A percentile compares a stretch with the other conserved stretches of the same genome.
These are phyloP conservation scores for Melitaea cinxia DNA, from an alignment of 1,140 invertebrate genomes.

Conservation along the genomic window DNA sequence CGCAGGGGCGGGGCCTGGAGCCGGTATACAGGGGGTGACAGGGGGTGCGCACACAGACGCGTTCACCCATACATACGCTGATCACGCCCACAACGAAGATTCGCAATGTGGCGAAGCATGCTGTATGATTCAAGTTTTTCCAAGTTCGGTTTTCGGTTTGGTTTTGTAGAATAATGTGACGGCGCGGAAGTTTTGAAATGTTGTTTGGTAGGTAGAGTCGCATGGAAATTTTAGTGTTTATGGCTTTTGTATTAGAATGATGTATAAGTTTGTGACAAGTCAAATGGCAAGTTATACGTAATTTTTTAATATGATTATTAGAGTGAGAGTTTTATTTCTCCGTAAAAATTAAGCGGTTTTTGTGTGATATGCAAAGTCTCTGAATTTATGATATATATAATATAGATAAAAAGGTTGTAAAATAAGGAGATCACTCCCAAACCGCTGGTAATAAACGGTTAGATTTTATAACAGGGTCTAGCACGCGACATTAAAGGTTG, in stretches of 20 bases:
- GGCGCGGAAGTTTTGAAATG: background rate
- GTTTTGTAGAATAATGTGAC: conserved; percentile 24
- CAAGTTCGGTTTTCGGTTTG: conserved; percentile 20
- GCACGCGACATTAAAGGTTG: conserved; percentile 17
- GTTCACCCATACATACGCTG: conserved; percentile 36
- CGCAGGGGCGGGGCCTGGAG: conserved; percentile 63
- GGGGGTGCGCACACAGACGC: conserved; percentile 59
- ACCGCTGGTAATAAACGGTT: conserved; percentile 29
- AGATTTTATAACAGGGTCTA: conserved; percentile 27
- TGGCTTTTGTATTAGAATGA: background rate
- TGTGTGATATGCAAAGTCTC: no score
- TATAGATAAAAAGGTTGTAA: conserved; percentile 4
- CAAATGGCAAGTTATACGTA: no score
- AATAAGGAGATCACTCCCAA: conserved; percentile 14
- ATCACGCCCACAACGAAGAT: conserved; percentile 51
- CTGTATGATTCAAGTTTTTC: conserved; percentile 49
- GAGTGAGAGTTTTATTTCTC: no score
- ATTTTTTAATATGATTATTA: no score
- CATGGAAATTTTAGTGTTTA: background rate
- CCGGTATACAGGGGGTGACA: conserved; percentile 46
- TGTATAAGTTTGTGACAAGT: background rate
- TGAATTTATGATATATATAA: no score
- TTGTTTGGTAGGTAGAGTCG: background rate
- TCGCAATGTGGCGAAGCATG: conserved; percentile 41
- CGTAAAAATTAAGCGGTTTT: no score